Evolutionary conservation across 2,888 invertebrate genomes (phyloP).

Genomic region (Megaustenia siamemsis): DNA sequence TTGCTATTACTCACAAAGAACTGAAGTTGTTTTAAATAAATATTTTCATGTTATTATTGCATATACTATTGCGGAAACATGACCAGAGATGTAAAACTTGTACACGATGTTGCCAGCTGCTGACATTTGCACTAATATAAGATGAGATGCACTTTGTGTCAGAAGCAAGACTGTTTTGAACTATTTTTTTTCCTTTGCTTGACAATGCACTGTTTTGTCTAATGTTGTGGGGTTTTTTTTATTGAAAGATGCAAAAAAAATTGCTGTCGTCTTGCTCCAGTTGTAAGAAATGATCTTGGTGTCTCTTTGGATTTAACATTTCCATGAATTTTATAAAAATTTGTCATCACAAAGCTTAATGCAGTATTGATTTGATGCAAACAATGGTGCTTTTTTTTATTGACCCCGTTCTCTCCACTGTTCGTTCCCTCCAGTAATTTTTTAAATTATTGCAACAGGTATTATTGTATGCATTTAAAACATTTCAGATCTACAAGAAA

Average conservation of each 20-base stretch:
- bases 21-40: too few species aligned
- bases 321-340: slow-evolving; percentile 11
- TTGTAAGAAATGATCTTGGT: not conserved
- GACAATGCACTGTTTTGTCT: not conserved
- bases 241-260: too few species aligned
- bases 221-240: too few species aligned
- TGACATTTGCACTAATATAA: too few species aligned
- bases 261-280: not conserved
- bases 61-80: too few species aligned
- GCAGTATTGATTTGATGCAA: slow-evolving; percentile 39
- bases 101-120: too few species aligned
- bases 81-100: too few species aligned
- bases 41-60: too few species aligned
- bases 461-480: slow-evolving; percentile 39
- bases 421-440: not conserved
- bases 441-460: slow-evolving; percentile 9
- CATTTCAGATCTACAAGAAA: not conserved
- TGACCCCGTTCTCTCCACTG: not conserved
- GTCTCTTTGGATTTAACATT: not conserved
- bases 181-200: too few species aligned
- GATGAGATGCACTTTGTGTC: too few species aligned
- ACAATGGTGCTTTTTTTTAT: slow-evolving; percentile 36
- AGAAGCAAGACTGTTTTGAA: too few species aligned
- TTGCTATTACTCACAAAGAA: too few species aligned
- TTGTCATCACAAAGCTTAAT: not conserved